Evolutionary conservation across 1,140 invertebrate species (phyloP), one percentile per base, ranked within the genome.

Genomic region (Goniozus legneri): DNA sequence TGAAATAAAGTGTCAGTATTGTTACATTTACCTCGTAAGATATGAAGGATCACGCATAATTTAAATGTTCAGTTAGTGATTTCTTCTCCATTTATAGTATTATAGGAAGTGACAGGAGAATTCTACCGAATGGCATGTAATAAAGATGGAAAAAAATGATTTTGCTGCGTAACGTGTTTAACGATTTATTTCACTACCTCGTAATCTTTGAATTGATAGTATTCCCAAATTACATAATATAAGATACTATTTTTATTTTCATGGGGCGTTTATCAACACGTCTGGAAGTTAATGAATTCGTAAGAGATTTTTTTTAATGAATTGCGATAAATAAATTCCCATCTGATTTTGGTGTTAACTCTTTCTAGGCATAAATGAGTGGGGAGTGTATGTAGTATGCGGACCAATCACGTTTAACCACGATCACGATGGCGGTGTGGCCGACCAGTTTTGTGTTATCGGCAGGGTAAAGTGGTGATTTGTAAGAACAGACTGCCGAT

Each of bases 371-470:
- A 38, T 6, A 35, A 14, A 35, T 6, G n/a, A 20, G 37, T 12
- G 37, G 18, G 37, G 15, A 16, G 37, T 24, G 32, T 64, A 57
- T 32, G 60, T 56, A n/a, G n/a, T n/a, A n/a, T n/a, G n/a, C 62
- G 57, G 60, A 62, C 73, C 73, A 75, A 75, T 75, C 52, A 46
- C 36, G 14, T 59, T 36, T 52, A 52, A 74, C 71, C 73, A 75
- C 73, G 73, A 75, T 64, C 67, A 64, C 71, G 68, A 72, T 73
- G 70, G 66, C 69, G 67, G 63, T 61, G 62, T 67, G 61, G 64
- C 56, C 62, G 55, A 56, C 44, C 24, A 65, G 59, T 64, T 63
- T 69, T 60, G 46, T 62, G 56, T 58, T 71, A 63, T 69, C 58
- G 53, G 48, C 46, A 24, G 66, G 64, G 63, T 67, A 63, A n/a